Conservation (phyloP, 2,113 vertebrate genomes). For the Paramormyrops kingsleyae region DNA sequence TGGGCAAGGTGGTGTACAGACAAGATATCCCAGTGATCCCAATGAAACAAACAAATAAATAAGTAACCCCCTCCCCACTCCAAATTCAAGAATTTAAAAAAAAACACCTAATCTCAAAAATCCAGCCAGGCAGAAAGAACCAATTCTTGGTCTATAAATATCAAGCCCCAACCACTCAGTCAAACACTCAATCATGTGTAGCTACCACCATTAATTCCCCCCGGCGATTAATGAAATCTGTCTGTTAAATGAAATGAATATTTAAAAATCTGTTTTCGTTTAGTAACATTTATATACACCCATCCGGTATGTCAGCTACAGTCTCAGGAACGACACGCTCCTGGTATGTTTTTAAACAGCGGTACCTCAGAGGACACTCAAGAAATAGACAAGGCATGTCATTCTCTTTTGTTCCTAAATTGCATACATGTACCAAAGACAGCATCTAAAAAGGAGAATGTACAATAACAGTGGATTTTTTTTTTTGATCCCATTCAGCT, state of each 20-base stretch:
- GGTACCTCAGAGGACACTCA: background rate
- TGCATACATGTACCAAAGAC: conserved; percentile 22
- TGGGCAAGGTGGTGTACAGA: background rate
- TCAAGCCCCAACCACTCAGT: background rate
- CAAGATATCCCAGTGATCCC: background rate
- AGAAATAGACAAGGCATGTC: background rate
- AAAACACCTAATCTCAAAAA: background rate
- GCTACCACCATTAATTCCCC: background rate
- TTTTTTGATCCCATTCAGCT: conserved; percentile 36
- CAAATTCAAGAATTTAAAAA: background rate
- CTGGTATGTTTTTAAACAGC: background rate
- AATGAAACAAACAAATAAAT: background rate
- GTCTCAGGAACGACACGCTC: background rate
- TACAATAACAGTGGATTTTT: background rate
- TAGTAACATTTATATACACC: background rate
- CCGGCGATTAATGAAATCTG: background rate
- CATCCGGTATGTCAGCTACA: background rate
- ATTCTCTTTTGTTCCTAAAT: conserved; percentile 4
- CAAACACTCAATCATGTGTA: background rate
- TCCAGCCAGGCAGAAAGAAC: background rate
- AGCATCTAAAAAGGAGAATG: conserved; percentile 21
- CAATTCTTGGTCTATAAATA: background rate
- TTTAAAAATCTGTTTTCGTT: background rate
- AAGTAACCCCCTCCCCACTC: background rate
- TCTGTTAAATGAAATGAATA: background rate